A percentile compares a stretch with the other conserved stretches of the same genome.
phyloP scores from a whole-genome alignment of 2,888 invertebrate genomes.

The Listrodromus nycthemerus region DNA sequence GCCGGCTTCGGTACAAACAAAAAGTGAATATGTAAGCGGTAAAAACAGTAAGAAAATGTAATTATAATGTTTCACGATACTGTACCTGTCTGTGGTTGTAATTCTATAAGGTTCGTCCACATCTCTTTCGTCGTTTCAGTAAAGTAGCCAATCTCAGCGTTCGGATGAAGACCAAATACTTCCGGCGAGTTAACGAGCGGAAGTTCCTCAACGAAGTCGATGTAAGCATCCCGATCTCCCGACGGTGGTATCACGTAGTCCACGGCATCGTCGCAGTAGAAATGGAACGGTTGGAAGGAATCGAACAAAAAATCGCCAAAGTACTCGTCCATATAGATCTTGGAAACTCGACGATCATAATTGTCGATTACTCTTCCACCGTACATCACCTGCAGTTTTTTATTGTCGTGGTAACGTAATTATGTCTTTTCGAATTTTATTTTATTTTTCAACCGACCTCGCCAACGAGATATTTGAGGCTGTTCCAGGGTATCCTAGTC shows the following conservation, averaged over 20 bases:
- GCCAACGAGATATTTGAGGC: conserved; percentile 95
- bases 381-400: conserved; percentile 91
- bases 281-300: conserved; percentile 95
- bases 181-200: conserved; percentile 95
- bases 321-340: conserved; percentile 97
- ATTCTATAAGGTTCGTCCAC: conserved; percentile 93
- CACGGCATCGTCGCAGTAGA: conserved; percentile 90
- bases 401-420: conserved; percentile 4
- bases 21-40: background rate
- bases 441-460: conserved; percentile 87
- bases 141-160: conserved; percentile 97
- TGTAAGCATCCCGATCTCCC: conserved; percentile 89
- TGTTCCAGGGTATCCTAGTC: conserved; percentile 93
- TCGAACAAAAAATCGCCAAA: conserved; percentile 98
- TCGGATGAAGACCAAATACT: conserved; percentile 97
- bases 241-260: conserved; percentile 92
- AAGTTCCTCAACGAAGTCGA: conserved; percentile 90
- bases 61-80: too few relatives aligned
- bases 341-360: conserved; percentile 94
- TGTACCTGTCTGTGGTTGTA: conserved; percentile 95
- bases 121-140: conserved; percentile 94
- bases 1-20: conserved; percentile 46
- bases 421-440: background rate
- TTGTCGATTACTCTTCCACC: conserved; percentile 97
- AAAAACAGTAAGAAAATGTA: conserved; percentile 7